A percentile compares a stretch with the other conserved stretches of the same genome.
These are phyloP conservation scores for Heterocephalus glaber DNA, from an alignment of 2,113 vertebrate species.

Conservation along the genomic window DNA sequence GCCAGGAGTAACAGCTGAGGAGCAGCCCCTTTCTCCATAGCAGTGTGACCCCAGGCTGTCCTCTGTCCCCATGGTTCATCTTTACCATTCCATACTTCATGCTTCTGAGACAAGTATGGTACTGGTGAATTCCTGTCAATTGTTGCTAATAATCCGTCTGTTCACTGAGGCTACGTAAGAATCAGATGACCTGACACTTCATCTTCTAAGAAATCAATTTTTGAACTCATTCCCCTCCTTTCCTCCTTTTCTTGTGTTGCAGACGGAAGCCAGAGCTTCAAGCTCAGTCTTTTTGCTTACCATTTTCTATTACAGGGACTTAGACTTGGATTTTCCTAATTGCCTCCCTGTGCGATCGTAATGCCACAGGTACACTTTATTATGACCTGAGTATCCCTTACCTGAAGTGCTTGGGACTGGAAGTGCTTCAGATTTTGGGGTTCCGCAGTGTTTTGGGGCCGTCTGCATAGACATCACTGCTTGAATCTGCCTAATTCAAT, in stretches of 20 bases:
- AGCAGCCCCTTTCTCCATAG: not conserved
- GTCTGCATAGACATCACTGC: not conserved
- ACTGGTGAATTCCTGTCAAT: not conserved
- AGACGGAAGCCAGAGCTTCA: not conserved
- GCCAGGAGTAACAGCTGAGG: not conserved
- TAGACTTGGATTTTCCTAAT: not conserved
- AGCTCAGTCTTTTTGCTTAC: not conserved
- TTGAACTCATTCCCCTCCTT: not conserved
- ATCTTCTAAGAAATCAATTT: not conserved
- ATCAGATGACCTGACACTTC: not conserved
- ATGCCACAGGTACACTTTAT: not conserved
- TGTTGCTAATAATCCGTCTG: not conserved
- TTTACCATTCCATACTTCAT: not conserved
- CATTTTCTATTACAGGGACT: not conserved
- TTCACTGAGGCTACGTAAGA: not conserved
- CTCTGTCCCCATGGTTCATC: not conserved
- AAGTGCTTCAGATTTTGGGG: not conserved
- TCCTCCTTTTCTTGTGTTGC: not conserved
- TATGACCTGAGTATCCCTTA: not conserved
- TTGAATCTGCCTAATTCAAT: not conserved
- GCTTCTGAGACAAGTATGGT: not conserved
- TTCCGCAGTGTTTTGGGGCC: not conserved
- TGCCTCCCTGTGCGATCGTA: not conserved
- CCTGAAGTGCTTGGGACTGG: not conserved
- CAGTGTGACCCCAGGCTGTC: not conserved